phyloP scores from a whole-genome alignment of 2,113 vertebrate genomes.

The Channa argus region DNA sequence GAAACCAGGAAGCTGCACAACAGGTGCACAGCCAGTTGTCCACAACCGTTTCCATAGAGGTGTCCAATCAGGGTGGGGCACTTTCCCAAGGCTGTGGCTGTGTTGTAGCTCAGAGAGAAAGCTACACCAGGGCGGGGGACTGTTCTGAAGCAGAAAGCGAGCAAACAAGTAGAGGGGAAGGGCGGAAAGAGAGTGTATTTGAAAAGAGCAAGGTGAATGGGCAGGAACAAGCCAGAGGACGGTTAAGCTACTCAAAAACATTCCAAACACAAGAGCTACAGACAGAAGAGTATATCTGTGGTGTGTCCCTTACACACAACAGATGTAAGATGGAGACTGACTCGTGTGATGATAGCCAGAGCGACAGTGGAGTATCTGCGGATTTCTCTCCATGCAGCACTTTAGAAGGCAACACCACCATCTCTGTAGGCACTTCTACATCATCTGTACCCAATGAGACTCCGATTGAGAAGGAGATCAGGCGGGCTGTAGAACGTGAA shows the following conservation, averaged over 20 bases:
- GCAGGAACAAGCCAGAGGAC: conserved; percentile 21
- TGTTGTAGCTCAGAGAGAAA: conserved; percentile 62
- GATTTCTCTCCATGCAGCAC: conserved; percentile 72
- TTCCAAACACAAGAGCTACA: conserved; percentile 13
- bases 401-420: conserved; percentile 36
- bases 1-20: conserved; percentile 78
- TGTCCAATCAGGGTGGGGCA: conserved; percentile 66
- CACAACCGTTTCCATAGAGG: conserved; percentile 70
- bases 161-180: conserved; percentile 69
- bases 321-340: conserved; percentile 75
- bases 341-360: conserved; percentile 73
- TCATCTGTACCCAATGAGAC: conserved; percentile 81
- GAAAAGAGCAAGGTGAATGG: conserved; percentile 26
- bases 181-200: conserved; percentile 50
- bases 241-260: conserved; percentile 25
- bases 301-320: conserved; percentile 20
- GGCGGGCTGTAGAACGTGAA: conserved; percentile 87
- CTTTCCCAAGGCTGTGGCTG: conserved; percentile 56
- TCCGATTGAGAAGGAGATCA: conserved; percentile 91
- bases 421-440: background rate
- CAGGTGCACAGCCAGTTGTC: conserved; percentile 81
- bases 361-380: conserved; percentile 73
- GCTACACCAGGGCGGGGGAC: conserved; percentile 56
- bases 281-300: conserved; percentile 2
- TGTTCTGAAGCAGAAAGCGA: conserved; percentile 6